Conservation (phyloP, 2,797 vertebrate species). For the Coreius guichenoti region DNA sequence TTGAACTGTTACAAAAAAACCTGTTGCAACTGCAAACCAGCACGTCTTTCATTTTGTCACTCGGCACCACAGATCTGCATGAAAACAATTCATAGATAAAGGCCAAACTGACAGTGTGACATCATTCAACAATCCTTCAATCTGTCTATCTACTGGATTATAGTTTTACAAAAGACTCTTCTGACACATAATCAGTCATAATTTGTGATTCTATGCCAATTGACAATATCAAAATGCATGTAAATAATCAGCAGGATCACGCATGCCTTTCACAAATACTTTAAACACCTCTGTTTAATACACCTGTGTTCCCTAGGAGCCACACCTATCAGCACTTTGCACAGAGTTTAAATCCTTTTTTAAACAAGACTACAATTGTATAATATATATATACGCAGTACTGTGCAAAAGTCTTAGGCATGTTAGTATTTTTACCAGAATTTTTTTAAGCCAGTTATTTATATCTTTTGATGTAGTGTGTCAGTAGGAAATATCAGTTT, state of each 20-base stretch:
- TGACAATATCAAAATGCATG: conserved; percentile 33
- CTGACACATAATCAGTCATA: background rate
- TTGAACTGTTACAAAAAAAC: conserved; percentile 54
- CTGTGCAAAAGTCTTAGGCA: too few relatives aligned
- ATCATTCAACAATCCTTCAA: conserved; percentile 42
- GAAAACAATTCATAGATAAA: conserved; percentile 20
- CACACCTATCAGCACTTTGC: conserved; percentile 42
- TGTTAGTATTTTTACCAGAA: too few relatives aligned
- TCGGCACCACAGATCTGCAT: conserved; percentile 26
- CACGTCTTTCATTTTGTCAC: conserved; percentile 44
- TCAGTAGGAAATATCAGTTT: too few relatives aligned
- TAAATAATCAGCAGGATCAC: conserved; percentile 22
- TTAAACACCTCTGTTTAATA: conserved; percentile 21
- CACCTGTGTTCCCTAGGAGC: conserved; percentile 4
- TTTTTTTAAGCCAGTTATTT: too few relatives aligned
- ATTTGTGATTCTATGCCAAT: conserved; percentile 23
- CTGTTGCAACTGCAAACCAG: conserved; percentile 58
- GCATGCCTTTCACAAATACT: conserved; percentile 27
- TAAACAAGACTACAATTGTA: conserved; percentile 40
- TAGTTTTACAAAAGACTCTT: background rate
- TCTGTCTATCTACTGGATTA: conserved; percentile 33
- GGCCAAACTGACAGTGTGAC: conserved; percentile 15
- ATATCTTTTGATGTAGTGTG: too few relatives aligned
- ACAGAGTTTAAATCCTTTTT: conserved; percentile 46
- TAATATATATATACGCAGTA: too few relatives aligned